Evolutionary conservation across 2,888 invertebrate species (phyloP), one percentile per base, ranked within the genome.

Genomic region (Sminthurides aquaticus): DNA sequence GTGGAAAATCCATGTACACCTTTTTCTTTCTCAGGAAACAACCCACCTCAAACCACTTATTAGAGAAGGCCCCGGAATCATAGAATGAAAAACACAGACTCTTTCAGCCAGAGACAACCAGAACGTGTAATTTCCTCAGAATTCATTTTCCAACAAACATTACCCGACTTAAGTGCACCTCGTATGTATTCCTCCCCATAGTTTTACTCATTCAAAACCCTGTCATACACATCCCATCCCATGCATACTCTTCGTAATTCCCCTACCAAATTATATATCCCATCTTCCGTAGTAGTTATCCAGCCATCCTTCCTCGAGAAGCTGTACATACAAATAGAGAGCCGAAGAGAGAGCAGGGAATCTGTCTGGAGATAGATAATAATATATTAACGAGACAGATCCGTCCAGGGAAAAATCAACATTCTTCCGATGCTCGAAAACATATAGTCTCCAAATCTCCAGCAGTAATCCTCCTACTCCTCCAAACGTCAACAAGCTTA

Each of bases 321-420:
- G n/a, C n/a, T n/a, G n/a, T n/a, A n/a, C n/a, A n/a, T n/a, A n/a
- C n/a, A n/a, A n/a, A n/a, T n/a, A n/a, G n/a, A n/a, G n/a, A n/a
- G n/a, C n/a, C n/a, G n/a, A n/a, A n/a, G n/a, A n/a, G n/a, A n/a
- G n/a, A n/a, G n/a, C n/a, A 34, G 43, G 43, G 43, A 34, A 34
- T 34, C 43, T 34, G 52, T 52, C 52, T 22, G 22, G 20, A 52
- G 11, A 18, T 20, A 52, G 52, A 52, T 52, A 52, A 34, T 59
- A 22, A 43, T 43, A 59, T 24, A 59, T 59, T 59, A 59, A 59
- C 59, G 59, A 59, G 59, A 59, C 59, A 59, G 59, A 59, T 59
- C 22, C 43, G 59, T 59, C 59, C 43, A 24, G 49, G n/a, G 48
- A 25, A 59, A 59, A 59, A 59, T 48, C 59, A 59, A 59, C 59